Evolutionary conservation across 2,113 vertebrate genomes (phyloP).

Genomic region (Pseudolaguvia tuberculata): DNA sequence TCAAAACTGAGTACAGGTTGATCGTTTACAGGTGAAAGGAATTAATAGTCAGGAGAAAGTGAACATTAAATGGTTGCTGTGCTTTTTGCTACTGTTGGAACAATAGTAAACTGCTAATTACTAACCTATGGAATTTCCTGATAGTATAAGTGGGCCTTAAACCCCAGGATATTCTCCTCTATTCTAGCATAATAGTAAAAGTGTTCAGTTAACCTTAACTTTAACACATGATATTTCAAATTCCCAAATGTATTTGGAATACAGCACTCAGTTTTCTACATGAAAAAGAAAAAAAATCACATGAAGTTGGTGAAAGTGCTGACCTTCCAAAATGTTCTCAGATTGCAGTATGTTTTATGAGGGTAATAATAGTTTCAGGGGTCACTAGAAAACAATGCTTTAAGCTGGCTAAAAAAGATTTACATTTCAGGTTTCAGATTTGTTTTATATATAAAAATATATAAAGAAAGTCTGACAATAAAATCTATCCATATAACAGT

Average conservation of each 20-base stretch:
- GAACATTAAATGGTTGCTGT: too few relatives aligned
- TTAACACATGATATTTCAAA: constrained; percentile 34
- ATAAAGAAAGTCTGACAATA: too few relatives aligned
- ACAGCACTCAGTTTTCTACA: constrained; percentile 21
- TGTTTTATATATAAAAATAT: neutral
- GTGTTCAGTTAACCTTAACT: neutral
- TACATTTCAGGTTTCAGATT: neutral
- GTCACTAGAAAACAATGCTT: constrained; percentile 44
- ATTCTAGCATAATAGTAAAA: too few relatives aligned
- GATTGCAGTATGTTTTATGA: constrained; percentile 34
- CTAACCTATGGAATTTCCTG: too few relatives aligned
- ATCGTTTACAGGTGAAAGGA: too few relatives aligned
- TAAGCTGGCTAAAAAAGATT: constrained; percentile 16
- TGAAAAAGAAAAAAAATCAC: constrained; percentile 24
- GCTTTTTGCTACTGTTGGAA: too few relatives aligned
- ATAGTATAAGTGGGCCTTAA: too few relatives aligned
- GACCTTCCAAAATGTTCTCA: constrained; percentile 25
- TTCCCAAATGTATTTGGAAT: constrained; percentile 35
- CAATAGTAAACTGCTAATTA: too few relatives aligned
- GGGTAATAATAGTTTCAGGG: constrained; percentile 43
- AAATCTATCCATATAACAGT: too few relatives aligned
- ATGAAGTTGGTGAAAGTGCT: constrained; percentile 9
- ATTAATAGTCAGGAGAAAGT: too few relatives aligned
- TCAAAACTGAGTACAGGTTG: too few relatives aligned
- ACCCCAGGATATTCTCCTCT: too few relatives aligned